Percentiles rank a stretch among this genome's conserved stretches.
phyloP scores from a whole-genome alignment of 2,888 invertebrate species.

The Drosophila longiperda region DNA sequence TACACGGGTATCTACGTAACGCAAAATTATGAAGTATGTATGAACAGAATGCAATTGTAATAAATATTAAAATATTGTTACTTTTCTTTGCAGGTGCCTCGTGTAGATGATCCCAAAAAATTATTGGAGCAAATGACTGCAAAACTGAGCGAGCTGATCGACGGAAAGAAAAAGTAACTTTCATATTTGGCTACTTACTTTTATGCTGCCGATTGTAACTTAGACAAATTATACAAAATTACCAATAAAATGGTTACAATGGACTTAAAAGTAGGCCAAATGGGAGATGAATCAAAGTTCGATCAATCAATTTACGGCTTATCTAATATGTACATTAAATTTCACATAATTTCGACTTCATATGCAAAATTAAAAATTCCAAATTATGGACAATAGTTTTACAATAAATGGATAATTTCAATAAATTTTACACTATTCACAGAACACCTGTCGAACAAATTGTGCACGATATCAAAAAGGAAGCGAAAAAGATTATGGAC shows the following conservation, averaged over 20 bases:
- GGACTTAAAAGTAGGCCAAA: too few relatives aligned
- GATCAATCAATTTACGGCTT: not conserved
- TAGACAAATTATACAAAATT: not conserved
- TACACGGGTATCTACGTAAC: constrained; percentile 90
- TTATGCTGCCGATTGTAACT: constrained; percentile 2
- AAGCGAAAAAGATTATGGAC: constrained; percentile 74
- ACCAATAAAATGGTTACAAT: constrained; percentile 28
- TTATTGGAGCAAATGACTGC: constrained; percentile 87
- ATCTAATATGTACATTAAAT: not conserved
- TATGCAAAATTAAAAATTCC: not conserved
- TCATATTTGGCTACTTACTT: not conserved
- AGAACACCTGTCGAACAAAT: constrained; percentile 74
- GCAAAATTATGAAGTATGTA: constrained; percentile 90
- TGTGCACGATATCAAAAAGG: constrained; percentile 73
- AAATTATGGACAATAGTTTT: not conserved
- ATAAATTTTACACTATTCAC: constrained; percentile 18
- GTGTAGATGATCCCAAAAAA: constrained; percentile 92
- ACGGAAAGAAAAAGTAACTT: constrained; percentile 86
- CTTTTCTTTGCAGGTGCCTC: constrained; percentile 88
- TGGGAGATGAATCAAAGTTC: not conserved
- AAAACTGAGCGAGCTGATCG: constrained; percentile 86
- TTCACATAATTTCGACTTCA: not conserved
- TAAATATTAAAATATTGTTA: not conserved
- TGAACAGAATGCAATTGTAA: not conserved
- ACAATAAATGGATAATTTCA: constrained; percentile 4